Percentiles rank a stretch among this genome's conserved stretches.
Evolutionary conservation across 2,113 vertebrate genomes (phyloP).

Genomic region (Phyllostomus hastatus): DNA sequence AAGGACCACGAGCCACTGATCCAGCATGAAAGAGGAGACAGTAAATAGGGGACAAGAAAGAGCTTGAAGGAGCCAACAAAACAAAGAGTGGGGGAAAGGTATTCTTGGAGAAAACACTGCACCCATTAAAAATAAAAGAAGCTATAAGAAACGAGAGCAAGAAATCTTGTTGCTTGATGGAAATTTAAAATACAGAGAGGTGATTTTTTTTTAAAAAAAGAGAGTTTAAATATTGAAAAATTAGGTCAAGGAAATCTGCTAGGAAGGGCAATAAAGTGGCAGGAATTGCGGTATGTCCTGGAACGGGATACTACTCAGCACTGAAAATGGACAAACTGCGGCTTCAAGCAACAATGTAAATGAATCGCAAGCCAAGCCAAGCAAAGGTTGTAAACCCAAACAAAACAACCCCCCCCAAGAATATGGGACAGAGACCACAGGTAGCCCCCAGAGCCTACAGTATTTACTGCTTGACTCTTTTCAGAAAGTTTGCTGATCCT

Average conservation of each 20-base stretch:
- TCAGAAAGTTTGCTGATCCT: neutral
- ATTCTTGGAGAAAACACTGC: neutral
- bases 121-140: neutral
- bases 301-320: neutral
- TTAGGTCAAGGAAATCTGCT: neutral
- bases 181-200: neutral
- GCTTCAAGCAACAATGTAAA: neutral
- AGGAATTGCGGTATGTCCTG: neutral
- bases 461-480: neutral
- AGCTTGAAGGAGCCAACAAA: neutral
- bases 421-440: neutral
- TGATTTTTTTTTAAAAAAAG: neutral
- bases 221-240: neutral
- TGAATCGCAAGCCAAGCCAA: neutral
- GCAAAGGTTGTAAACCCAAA: neutral
- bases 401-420: neutral
- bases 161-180: neutral
- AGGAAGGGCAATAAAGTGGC: neutral
- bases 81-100: neutral
- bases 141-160: neutral
- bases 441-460: neutral
- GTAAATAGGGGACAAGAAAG: too few species aligned
- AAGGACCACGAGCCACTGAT: neutral
- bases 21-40: neutral
- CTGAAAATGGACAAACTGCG: neutral